Evolutionary conservation across 1,140 invertebrate species (phyloP).

Genomic region (Zelostemma sp.): DNA sequence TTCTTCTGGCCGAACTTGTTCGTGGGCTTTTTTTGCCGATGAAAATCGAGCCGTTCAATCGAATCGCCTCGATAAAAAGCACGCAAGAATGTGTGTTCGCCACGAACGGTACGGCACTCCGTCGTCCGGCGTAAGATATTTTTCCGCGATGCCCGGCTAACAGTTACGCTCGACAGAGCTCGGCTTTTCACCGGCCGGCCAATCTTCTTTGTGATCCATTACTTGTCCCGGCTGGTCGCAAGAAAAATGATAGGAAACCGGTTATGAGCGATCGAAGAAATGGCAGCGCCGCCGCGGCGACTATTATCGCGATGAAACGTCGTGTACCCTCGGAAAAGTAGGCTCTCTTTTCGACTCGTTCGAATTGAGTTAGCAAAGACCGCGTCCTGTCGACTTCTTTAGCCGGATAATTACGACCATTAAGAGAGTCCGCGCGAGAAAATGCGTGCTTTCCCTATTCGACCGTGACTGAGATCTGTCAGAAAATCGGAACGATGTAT

Average conservation of each 20-base stretch:
- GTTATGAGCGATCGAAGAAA: conserved; percentile 45
- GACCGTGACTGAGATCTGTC: conserved; percentile 8
- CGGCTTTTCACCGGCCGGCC: conserved; percentile 29
- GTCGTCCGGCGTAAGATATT: conserved; percentile 38
- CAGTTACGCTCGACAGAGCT: conserved; percentile 27
- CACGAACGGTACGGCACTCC: conserved; percentile 11
- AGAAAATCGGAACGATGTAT: not conserved
- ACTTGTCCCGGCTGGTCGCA: conserved; percentile 12
- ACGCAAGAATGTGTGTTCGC: conserved; percentile 11
- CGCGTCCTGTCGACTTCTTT: not conserved
- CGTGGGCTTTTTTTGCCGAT: conserved; percentile 20
- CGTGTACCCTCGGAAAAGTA: conserved; percentile 47
- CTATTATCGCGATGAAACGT: conserved; percentile 44
- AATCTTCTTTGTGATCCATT: conserved; percentile 41
- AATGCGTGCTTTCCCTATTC: conserved; percentile 13
- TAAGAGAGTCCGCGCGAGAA: conserved; percentile 9
- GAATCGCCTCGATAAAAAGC: conserved; percentile 12
- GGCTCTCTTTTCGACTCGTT: conserved; percentile 40
- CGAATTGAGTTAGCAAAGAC: conserved; percentile 56
- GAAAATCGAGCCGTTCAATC: conserved; percentile 23
- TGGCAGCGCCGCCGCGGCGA: conserved; percentile 21
- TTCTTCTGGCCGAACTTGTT: too few species aligned
- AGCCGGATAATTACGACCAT: conserved; percentile 23
- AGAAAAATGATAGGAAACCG: conserved; percentile 48
- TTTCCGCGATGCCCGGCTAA: conserved; percentile 29